A percentile compares a stretch with the other conserved stretches of the same genome.
Evolutionary conservation across 2,888 invertebrate genomes (phyloP).

Genomic region (Brachynemurus nebulosus): DNA sequence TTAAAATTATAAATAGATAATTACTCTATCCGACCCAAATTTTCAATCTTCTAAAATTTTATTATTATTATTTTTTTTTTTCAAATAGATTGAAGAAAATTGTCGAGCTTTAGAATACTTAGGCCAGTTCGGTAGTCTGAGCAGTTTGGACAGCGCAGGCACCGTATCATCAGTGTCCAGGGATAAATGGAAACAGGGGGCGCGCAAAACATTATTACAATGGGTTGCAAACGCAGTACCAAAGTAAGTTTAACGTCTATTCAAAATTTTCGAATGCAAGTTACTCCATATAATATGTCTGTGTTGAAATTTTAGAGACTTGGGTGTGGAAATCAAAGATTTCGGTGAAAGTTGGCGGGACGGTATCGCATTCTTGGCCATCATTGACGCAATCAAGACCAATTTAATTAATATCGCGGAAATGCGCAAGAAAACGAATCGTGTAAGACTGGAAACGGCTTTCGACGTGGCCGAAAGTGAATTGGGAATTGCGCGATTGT

Average conservation of each 20-base stretch:
- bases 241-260: conserved; percentile 39
- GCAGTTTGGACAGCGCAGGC: conserved; percentile 71
- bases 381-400: conserved; percentile 88
- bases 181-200: conserved; percentile 72
- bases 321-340: conserved; percentile 78
- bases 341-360: conserved; percentile 95
- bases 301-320: conserved; percentile 43
- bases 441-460: conserved; percentile 76
- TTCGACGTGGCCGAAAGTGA: conserved; percentile 86
- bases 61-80: too few species aligned
- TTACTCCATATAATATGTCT: not conserved
- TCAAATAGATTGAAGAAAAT: conserved; percentile 87
- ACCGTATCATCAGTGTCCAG: conserved; percentile 47
- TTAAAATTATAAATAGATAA: too few species aligned
- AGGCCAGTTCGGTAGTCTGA: conserved; percentile 64
- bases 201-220: conserved; percentile 77
- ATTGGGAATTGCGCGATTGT: conserved; percentile 76
- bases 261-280: not conserved
- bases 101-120: conserved; percentile 77
- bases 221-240: conserved; percentile 91
- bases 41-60: too few species aligned
- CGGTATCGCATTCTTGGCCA: conserved; percentile 87
- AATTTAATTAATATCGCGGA: conserved; percentile 80
- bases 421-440: conserved; percentile 62
- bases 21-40: too few species aligned